Percentiles rank a stretch among this genome's conserved stretches.
Evolutionary conservation across 1,140 invertebrate genomes (phyloP).

Genomic region (Bombyx mori): ASM3026992v2 NC_085109.1:8247001-8247500

Average conservation of each 20-base stretch:
- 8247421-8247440: too few relatives aligned
- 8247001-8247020: constrained; percentile 6
- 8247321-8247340: constrained; percentile 86
- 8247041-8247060: constrained; percentile 10
- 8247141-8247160: background rate
- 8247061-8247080: constrained; percentile 1
- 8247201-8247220: too few relatives aligned
- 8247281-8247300: constrained; percentile 2
- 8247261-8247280: too few relatives aligned
- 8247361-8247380: constrained; percentile 85
- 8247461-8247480: too few relatives aligned
- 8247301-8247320: constrained; percentile 78
- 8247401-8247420: constrained; percentile 48
- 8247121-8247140: background rate
- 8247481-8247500: too few relatives aligned
- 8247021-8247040: constrained; percentile 4
- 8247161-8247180: background rate
- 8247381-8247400: constrained; percentile 80
- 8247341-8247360: constrained; percentile 79
- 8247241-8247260: too few relatives aligned
- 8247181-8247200: too few relatives aligned
- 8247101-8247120: constrained; percentile 2
- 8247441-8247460: too few relatives aligned
- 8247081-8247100: background rate
- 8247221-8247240: too few relatives aligned